Percentiles rank a stretch among this genome's conserved stretches.
These are phyloP conservation scores for Colletes gigas DNA, from an alignment of 1,140 invertebrate genomes.

Conservation along the genomic window DNA sequence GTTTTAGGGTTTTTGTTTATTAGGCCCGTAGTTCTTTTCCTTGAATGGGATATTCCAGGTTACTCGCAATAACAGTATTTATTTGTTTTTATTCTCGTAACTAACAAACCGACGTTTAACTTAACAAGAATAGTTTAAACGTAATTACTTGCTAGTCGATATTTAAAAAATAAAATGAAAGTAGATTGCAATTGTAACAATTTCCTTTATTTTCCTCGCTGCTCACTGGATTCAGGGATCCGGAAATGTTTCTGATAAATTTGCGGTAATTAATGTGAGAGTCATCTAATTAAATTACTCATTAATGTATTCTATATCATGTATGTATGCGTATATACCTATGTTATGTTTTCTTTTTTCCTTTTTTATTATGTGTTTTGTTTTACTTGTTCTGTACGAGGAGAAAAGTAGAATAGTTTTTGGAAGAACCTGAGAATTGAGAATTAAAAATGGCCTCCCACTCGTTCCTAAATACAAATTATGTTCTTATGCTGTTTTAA, in stretches of 20 bases:
- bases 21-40: background rate
- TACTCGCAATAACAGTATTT: background rate
- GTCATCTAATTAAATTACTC: slow-evolving; percentile 50
- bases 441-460: background rate
- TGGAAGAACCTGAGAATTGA: background rate
- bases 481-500: too few species aligned
- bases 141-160: slow-evolving; percentile 6
- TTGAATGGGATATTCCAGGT: too few species aligned
- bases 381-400: background rate
- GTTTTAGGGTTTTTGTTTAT: background rate
- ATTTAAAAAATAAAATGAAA: background rate
- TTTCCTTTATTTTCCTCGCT: slow-evolving; percentile 66
- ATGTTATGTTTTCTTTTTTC: slow-evolving; percentile 9
- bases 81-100: slow-evolving; percentile 25
- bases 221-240: slow-evolving; percentile 70
- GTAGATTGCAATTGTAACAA: slow-evolving; percentile 15
- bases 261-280: slow-evolving; percentile 77
- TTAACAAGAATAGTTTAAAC: background rate
- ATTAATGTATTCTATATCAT: slow-evolving; percentile 30
- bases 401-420: background rate
- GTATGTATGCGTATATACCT: slow-evolving; percentile 5
- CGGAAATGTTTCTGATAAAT: slow-evolving; percentile 75
- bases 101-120: slow-evolving; percentile 57
- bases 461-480: background rate
- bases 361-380: slow-evolving; percentile 1